phyloP scores from a whole-genome alignment of 1,140 invertebrate genomes.

The Eumeta japonica region DNA sequence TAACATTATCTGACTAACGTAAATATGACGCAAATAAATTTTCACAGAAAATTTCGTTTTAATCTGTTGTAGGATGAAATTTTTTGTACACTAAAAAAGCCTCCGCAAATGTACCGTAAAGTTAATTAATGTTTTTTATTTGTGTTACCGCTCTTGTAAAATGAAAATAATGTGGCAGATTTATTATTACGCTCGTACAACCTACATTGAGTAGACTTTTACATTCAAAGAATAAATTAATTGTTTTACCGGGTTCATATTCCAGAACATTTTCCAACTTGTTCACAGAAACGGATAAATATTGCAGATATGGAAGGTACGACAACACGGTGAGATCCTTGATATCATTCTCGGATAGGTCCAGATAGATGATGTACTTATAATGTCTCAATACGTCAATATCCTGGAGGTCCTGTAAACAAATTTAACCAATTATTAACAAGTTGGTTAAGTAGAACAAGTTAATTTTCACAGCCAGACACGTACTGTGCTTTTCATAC shows the following conservation, averaged over 20 bases:
- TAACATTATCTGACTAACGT: no score
- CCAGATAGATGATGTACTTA: slow-evolving; percentile 42
- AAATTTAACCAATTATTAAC: no score
- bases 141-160: no score
- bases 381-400: slow-evolving; percentile 40
- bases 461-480: no score
- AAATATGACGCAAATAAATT: no score
- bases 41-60: no score
- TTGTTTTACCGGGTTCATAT: slow-evolving; percentile 36
- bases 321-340: slow-evolving; percentile 32
- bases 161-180: no score
- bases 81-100: background rate
- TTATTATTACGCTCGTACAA: no score
- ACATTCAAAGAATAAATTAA: slow-evolving; percentile 5
- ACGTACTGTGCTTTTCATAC: background rate
- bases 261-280: slow-evolving; percentile 36
- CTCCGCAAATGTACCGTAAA: background rate
- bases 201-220: no score
- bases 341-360: slow-evolving; percentile 38
- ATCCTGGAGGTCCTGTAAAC: slow-evolving; percentile 28
- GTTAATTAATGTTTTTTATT: background rate
- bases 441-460: no score
- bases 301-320: slow-evolving; percentile 40
- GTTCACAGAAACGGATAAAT: slow-evolving; percentile 36
- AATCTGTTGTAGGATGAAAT: background rate